A percentile compares a stretch with the other conserved stretches of the same genome.
phyloP scores from a whole-genome alignment of 2,797 vertebrate genomes.

The Cygnus olor region DNA sequence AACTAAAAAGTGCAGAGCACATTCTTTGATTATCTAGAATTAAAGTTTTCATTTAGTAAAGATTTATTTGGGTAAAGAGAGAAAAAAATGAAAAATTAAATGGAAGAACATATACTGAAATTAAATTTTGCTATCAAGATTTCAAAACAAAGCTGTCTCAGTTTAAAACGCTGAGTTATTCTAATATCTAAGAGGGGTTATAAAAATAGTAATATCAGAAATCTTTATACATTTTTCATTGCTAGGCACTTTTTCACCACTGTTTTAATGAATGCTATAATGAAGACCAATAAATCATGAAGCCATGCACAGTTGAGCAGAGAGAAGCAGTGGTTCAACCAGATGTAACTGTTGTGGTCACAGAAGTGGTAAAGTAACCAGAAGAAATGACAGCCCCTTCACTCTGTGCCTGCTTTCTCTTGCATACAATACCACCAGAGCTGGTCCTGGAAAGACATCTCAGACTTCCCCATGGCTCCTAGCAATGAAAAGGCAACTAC shows the following conservation, averaged over 20 bases:
- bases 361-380: background rate
- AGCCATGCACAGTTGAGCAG: background rate
- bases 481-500: background rate
- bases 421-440: accelerated
- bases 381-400: background rate
- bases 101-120: background rate
- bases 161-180: background rate
- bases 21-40: background rate
- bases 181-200: background rate
- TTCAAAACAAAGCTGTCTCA: background rate
- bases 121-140: background rate
- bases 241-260: background rate
- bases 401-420: background rate
- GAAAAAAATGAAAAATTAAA: background rate
- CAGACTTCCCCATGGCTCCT: background rate
- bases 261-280: background rate
- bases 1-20: background rate
- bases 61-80: background rate
- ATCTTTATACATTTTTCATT: background rate
- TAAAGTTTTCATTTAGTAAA: background rate
- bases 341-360: background rate
- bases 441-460: background rate
- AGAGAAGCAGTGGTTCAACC: background rate
- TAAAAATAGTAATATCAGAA: background rate
- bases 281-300: background rate